phyloP scores from a whole-genome alignment of 2,113 vertebrate species.

The Hyperopisus bebe region DNA sequence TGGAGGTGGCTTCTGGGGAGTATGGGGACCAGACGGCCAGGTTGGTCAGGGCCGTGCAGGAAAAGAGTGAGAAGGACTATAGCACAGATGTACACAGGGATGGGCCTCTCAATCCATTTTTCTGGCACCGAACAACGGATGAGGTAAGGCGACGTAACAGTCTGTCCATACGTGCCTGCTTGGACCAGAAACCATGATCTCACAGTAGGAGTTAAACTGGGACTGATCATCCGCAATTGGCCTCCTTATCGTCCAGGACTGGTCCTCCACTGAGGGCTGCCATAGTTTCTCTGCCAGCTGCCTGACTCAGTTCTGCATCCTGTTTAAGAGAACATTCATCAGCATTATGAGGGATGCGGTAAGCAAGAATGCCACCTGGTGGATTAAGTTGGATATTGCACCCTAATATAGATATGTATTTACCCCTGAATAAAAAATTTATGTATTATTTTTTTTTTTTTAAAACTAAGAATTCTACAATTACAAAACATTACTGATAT shows the following conservation, averaged over 20 bases:
- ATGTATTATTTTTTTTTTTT: too few species aligned
- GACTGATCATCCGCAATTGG: background rate
- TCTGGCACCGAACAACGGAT: constrained; percentile 78
- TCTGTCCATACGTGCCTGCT: background rate
- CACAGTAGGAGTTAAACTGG: background rate
- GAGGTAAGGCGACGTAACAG: constrained; percentile 63
- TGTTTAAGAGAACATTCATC: constrained; percentile 78
- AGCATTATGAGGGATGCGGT: constrained; percentile 86
- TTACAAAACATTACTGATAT: background rate
- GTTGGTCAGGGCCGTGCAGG: constrained; percentile 70
- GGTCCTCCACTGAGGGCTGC: constrained; percentile 71
- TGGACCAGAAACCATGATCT: background rate
- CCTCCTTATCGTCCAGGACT: constrained; percentile 56
- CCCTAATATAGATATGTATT: background rate
- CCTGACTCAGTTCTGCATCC: constrained; percentile 80
- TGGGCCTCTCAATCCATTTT: constrained; percentile 64
- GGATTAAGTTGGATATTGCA: background rate
- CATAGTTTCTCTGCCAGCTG: constrained; percentile 94
- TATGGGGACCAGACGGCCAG: constrained; percentile 71
- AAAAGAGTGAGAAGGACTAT: constrained; percentile 64
- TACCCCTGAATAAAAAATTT: background rate
- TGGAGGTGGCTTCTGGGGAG: constrained; percentile 77
- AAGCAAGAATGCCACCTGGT: constrained; percentile 39
- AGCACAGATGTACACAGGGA: constrained; percentile 65
- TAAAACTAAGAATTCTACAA: background rate